Percentiles rank a stretch among this genome's conserved stretches.
These are phyloP conservation scores for Leptothorax acervorum DNA, from an alignment of 2,888 invertebrate species.

Conservation along the genomic window DNA sequence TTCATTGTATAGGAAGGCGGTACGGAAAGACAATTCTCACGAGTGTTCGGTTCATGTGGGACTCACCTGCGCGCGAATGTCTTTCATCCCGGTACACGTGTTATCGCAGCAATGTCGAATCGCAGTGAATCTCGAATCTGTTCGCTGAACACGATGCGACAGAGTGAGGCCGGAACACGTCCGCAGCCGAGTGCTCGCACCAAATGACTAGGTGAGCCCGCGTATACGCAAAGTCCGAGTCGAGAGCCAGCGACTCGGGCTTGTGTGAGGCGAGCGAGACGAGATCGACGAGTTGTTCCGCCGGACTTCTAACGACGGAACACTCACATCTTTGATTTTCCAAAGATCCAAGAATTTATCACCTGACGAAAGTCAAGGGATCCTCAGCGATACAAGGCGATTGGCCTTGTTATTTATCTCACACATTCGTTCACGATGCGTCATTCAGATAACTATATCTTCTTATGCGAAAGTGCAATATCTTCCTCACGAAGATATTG, in stretches of 20 bases:
- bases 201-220: conserved; percentile 73
- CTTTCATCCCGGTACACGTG: conserved; percentile 73
- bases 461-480: too few relatives aligned
- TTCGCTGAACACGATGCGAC: conserved; percentile 48
- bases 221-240: conserved; percentile 31
- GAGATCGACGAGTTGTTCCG: conserved; percentile 23
- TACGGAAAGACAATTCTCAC: background rate
- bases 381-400: background rate
- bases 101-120: conserved; percentile 33
- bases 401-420: background rate
- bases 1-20: background rate
- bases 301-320: conserved; percentile 1
- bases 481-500: background rate
- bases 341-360: background rate
- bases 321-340: background rate
- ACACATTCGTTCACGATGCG: background rate
- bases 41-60: background rate
- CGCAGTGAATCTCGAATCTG: conserved; percentile 34
- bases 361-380: background rate
- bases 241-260: conserved; percentile 35
- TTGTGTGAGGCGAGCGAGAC: conserved; percentile 36
- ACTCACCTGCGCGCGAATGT: conserved; percentile 78
- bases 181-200: conserved; percentile 66
- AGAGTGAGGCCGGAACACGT: conserved; percentile 64
- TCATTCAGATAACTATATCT: background rate